A percentile compares a stretch with the other conserved stretches of the same genome.
Conservation (phyloP, 2,888 invertebrate species). For the Tenodera sinensis region DNA sequence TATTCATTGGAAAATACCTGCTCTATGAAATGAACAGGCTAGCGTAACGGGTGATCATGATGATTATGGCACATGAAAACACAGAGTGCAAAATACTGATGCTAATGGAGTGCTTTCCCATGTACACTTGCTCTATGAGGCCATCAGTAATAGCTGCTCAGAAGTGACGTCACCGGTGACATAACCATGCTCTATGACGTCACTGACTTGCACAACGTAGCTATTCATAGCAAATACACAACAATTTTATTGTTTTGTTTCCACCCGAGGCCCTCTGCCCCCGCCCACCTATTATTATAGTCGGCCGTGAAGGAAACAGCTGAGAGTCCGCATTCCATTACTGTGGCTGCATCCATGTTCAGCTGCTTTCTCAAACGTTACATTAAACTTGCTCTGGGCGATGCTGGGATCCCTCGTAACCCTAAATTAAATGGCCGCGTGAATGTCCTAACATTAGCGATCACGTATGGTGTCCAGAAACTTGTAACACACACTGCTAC, state of each 20-base stretch:
- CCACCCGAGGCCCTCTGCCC: not conserved
- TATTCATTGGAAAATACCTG: not conserved
- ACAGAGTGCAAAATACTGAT: no score
- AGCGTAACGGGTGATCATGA: not conserved
- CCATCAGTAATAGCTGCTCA: not conserved
- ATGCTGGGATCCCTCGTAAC: no score
- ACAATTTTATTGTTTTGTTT: not conserved
- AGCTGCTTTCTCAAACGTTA: no score
- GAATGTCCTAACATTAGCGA: no score
- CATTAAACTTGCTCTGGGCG: no score
- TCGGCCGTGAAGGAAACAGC: not conserved
- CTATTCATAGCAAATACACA: not conserved
- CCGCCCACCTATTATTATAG: not conserved
- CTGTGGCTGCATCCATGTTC: no score
- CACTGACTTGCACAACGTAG: not conserved
- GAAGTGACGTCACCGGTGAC: not conserved
- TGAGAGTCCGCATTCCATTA: not conserved
- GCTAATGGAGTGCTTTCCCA: not conserved
- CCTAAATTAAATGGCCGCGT: no score
- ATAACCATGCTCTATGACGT: not conserved
- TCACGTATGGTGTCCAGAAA: no score
- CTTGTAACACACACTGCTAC: no score
- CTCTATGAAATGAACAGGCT: not conserved
- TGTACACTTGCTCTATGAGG: not conserved
- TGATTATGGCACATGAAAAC: not conserved